Evolutionary conservation across 1,140 invertebrate species (phyloP).

Genomic region (Penaeus vannamei): DNA sequence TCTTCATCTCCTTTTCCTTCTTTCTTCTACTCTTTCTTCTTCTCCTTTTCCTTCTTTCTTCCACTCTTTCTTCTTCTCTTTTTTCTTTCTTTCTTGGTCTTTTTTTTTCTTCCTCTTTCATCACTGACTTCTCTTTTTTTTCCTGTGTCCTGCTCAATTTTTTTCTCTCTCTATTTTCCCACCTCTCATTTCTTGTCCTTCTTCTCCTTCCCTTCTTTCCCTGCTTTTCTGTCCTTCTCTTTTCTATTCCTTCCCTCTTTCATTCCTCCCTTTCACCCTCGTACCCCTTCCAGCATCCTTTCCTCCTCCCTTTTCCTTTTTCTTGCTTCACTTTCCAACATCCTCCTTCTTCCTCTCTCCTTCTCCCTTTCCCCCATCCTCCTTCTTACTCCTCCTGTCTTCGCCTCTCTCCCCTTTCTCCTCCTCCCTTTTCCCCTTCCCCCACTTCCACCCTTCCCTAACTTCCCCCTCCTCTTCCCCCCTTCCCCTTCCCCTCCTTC

Average conservation of each 20-base stretch:
- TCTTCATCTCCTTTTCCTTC: neutral
- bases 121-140: too few species aligned
- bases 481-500: neutral
- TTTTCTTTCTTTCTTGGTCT: too few species aligned
- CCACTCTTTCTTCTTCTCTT: too few species aligned
- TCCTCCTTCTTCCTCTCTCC: neutral
- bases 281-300: neutral
- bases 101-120: too few species aligned
- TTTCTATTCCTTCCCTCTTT: too few species aligned
- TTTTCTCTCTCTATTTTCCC: too few species aligned
- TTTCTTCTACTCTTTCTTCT: neutral
- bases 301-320: neutral
- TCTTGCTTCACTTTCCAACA: too few species aligned
- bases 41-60: neutral
- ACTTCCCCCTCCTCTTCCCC: neutral
- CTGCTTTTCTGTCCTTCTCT: neutral
- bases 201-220: neutral
- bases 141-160: too few species aligned
- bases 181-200: too few species aligned
- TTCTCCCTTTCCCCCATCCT: neutral
- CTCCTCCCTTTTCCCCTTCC: neutral
- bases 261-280: too few species aligned
- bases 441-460: neutral
- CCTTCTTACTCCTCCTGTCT: neutral
- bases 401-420: neutral